Evolutionary conservation across 2,888 invertebrate species (phyloP).

Genomic region (Yponomeuta plumbellus): DNA sequence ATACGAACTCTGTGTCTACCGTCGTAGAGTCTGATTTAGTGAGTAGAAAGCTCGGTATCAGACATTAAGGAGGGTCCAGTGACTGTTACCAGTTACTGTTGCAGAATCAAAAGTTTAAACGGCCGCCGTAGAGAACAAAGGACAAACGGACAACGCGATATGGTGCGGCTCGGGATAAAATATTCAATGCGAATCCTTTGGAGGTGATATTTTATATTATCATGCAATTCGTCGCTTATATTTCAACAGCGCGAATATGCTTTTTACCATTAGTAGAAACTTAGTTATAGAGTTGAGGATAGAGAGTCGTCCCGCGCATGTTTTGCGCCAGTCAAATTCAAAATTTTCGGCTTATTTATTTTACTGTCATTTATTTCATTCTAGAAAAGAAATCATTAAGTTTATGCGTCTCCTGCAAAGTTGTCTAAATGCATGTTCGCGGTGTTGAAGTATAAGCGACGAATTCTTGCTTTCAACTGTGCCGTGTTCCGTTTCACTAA

Average conservation of each 20-base stretch:
- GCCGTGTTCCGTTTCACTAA: conserved; percentile 56
- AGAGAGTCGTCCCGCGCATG: too few species aligned
- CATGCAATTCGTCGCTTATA: too few species aligned
- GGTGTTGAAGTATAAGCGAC: too few species aligned
- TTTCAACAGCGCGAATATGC: too few species aligned
- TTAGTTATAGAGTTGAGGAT: too few species aligned
- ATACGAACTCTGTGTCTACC: conserved; percentile 26
- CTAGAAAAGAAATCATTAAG: too few species aligned
- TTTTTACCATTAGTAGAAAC: too few species aligned
- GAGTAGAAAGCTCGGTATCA: conserved; percentile 22
- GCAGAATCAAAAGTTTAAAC: conserved; percentile 77
- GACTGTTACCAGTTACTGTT: conserved; percentile 73
- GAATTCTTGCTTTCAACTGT: conserved; percentile 67
- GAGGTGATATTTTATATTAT: conserved; percentile 71
- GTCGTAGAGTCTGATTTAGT: conserved; percentile 31
- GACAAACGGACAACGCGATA: conserved; percentile 63
- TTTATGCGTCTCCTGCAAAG: too few species aligned
- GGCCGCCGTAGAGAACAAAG: conserved; percentile 72
- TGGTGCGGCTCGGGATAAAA: conserved; percentile 56
- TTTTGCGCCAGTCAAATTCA: too few species aligned
- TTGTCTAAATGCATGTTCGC: too few species aligned
- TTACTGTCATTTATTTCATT: too few species aligned
- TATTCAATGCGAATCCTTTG: conserved; percentile 76
- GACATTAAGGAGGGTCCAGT: conserved; percentile 66
- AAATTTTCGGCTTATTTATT: too few species aligned